Conservation (phyloP, 1,140 invertebrate genomes). For the Bombus impatiens region DNA sequence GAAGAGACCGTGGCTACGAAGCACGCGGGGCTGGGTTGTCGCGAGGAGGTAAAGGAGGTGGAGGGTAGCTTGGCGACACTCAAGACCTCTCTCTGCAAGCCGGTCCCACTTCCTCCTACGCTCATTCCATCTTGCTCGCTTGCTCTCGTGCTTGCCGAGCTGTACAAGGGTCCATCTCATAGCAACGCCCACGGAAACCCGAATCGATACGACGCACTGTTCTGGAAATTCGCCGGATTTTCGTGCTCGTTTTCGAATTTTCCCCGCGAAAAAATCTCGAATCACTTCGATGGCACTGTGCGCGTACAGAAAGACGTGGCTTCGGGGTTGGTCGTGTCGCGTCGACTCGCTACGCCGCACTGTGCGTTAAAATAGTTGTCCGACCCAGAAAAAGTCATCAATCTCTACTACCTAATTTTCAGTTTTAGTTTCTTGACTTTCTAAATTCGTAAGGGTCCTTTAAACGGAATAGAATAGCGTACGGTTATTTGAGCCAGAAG, state of each 20-base stretch:
- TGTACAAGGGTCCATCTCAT: constrained; percentile 83
- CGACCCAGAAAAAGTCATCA: too few relatives aligned
- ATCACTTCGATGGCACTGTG: not conserved
- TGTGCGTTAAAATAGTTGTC: too few relatives aligned
- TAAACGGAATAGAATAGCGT: too few relatives aligned
- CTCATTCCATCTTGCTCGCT: constrained; percentile 46
- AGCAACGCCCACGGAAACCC: constrained; percentile 83
- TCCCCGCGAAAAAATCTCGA: constrained; percentile 20
- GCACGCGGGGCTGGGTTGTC: constrained; percentile 55
- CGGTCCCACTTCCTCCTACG: constrained; percentile 23
- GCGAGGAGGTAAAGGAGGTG: constrained; percentile 72
- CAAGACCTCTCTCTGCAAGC: constrained; percentile 74
- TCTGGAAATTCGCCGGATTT: constrained; percentile 80
- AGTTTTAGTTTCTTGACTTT: not conserved
- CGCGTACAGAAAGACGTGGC: not conserved
- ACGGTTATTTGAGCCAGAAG: not conserved
- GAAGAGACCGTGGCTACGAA: constrained; percentile 36
- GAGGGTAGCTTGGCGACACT: constrained; percentile 82
- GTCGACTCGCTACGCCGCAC: not conserved
- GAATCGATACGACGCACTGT: constrained; percentile 82
- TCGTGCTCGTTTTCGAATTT: constrained; percentile 77
- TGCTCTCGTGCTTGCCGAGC: constrained; percentile 57
- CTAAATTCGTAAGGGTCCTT: not conserved
- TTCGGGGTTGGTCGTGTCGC: not conserved
- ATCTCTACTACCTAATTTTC: too few relatives aligned